Evolutionary conservation across 1,140 invertebrate species (phyloP).

Genomic region (Physella acuta): DNA sequence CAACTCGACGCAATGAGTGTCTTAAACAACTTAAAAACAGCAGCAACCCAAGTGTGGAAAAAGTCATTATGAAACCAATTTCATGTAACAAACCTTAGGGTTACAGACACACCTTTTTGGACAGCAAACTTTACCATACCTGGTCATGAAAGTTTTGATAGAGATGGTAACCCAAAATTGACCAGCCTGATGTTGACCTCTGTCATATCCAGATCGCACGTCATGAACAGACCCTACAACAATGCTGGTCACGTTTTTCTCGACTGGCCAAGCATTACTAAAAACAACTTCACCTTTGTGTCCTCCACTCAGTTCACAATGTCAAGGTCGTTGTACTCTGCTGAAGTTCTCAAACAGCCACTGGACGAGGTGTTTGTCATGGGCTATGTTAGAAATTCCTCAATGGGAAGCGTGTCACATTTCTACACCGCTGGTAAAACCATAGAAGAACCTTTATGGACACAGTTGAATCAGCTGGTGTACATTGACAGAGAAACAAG

Average conservation of each 20-base stretch:
- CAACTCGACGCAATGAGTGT: no score
- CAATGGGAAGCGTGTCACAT: background rate
- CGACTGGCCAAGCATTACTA: background rate
- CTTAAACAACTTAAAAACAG: no score
- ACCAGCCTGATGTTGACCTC: no score
- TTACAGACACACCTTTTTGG: background rate
- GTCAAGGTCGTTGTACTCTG: background rate
- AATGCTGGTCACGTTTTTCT: background rate
- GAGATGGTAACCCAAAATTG: no score
- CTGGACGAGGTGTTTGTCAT: background rate
- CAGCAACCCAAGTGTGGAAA: no score
- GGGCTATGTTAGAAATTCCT: background rate
- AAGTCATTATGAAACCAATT: no score
- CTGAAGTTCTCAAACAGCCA: background rate
- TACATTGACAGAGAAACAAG: slow-evolving; percentile 15
- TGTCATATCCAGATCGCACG: no score
- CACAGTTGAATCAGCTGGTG: slow-evolving; percentile 2
- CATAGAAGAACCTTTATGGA: background rate
- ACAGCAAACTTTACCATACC: background rate
- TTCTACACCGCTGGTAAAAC: background rate
- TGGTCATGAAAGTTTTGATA: background rate
- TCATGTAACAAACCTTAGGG: background rate
- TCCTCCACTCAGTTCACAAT: background rate
- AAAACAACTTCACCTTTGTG: background rate
- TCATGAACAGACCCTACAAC: background rate